A percentile compares a stretch with the other conserved stretches of the same genome.
Conservation (phyloP, 2,113 vertebrate genomes). For the Aptenodytes patagonicus region DNA sequence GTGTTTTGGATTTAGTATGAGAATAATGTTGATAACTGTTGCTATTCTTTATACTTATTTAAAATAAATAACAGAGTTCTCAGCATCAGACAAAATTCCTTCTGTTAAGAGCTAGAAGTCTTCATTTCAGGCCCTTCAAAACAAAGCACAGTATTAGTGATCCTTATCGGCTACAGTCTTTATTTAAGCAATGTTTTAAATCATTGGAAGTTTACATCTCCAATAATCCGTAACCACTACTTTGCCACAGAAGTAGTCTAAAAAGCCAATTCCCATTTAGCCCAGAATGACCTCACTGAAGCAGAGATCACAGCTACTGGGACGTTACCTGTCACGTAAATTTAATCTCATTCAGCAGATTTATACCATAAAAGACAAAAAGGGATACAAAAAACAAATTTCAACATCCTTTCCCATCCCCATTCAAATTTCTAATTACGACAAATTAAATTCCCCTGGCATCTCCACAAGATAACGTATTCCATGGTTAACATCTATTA, state of each 20-base stretch:
- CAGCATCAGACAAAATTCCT: neutral
- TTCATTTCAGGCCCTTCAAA: neutral
- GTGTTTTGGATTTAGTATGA: too few species aligned
- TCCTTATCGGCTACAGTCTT: neutral
- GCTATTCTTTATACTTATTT: neutral
- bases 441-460: neutral
- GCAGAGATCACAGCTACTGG: neutral
- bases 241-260: neutral
- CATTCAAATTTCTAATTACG: neutral
- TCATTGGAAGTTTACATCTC: neutral
- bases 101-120: neutral
- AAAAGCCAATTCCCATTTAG: neutral
- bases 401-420: neutral
- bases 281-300: neutral
- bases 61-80: neutral
- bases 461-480: constrained; percentile 1
- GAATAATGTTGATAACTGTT: neutral
- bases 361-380: neutral
- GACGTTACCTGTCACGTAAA: neutral
- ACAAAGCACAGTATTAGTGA: neutral
- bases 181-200: neutral
- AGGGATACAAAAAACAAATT: neutral
- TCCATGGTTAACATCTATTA: constrained; percentile 42
- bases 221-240: neutral
- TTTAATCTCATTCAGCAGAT: neutral